phyloP scores from a whole-genome alignment of 2,113 vertebrate species.

The Aramus guarauna region DNA sequence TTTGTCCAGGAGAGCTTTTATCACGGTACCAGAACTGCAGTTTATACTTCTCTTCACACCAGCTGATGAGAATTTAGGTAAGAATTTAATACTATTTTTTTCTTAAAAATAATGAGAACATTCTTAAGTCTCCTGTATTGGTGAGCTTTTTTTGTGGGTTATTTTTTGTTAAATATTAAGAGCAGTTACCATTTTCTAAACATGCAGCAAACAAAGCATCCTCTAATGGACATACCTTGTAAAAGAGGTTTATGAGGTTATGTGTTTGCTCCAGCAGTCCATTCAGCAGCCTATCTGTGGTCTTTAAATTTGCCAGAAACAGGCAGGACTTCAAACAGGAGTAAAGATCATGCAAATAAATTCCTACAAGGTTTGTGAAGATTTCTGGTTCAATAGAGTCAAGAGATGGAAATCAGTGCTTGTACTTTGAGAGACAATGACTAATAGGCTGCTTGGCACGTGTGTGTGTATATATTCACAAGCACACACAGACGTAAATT shows the following conservation, averaged over 20 bases:
- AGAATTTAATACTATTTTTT: conserved; percentile 14
- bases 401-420: not conserved
- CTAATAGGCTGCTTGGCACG: not conserved
- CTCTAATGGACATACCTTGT: not conserved
- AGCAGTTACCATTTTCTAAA: not conserved
- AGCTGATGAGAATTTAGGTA: conserved; percentile 74
- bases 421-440: not conserved
- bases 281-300: not conserved
- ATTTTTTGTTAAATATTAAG: not conserved
- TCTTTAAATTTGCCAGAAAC: not conserved
- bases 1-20: conserved; percentile 80
- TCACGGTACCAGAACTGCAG: conserved; percentile 79
- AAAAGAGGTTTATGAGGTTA: not conserved
- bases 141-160: not conserved
- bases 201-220: not conserved
- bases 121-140: not conserved
- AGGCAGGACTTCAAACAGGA: not conserved
- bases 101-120: not conserved
- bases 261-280: not conserved
- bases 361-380: not conserved
- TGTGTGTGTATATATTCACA: not conserved
- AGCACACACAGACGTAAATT: not conserved
- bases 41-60: conserved; percentile 82
- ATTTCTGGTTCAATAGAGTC: not conserved
- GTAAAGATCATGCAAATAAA: not conserved